phyloP scores from a whole-genome alignment of 2,113 vertebrate species.

The Copsychus sechellarum region DNA sequence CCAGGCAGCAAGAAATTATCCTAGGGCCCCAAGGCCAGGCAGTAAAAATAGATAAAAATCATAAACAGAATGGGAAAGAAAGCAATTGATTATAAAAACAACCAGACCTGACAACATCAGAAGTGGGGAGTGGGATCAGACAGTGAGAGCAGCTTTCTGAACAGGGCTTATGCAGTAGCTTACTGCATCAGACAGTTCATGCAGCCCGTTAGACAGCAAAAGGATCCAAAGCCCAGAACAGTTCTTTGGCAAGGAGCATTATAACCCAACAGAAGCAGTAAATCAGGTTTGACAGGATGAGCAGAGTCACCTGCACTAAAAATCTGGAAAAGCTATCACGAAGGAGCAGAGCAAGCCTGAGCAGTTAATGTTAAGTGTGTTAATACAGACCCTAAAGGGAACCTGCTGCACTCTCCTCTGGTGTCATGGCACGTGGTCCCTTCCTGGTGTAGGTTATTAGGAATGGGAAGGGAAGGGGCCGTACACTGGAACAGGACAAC shows the following conservation, averaged over 20 bases:
- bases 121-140: background rate
- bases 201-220: background rate
- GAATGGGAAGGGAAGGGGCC: background rate
- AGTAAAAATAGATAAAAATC: background rate
- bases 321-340: background rate
- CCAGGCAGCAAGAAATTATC: background rate
- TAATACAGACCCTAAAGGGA: background rate
- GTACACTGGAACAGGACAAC: background rate
- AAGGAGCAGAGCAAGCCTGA: background rate
- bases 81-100: background rate
- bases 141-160: background rate
- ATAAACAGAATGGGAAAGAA: background rate
- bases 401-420: background rate
- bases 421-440: fast-evolving
- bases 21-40: background rate
- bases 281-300: slow-evolving; percentile 28
- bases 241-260: background rate
- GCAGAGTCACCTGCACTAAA: background rate
- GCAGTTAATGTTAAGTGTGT: background rate
- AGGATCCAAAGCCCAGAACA: background rate
- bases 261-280: background rate
- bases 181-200: background rate
- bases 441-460: background rate
- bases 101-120: slow-evolving; percentile 12
- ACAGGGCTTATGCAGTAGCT: background rate